Conservation (phyloP, 2,113 vertebrate genomes). For the Ictalurus furcatus region DNA sequence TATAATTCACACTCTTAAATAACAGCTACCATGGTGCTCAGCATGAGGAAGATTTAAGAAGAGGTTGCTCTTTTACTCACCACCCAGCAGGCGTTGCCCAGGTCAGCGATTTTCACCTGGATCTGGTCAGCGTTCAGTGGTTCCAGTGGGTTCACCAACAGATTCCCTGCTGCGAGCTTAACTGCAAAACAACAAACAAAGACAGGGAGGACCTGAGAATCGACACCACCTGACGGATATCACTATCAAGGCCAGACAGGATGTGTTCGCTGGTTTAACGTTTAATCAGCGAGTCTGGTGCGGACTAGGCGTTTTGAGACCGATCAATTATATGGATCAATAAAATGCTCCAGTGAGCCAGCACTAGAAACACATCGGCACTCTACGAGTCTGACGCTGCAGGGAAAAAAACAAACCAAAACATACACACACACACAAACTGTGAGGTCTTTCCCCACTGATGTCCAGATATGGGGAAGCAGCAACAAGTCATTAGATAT, state of each 20-base stretch:
- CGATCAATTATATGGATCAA: constrained; percentile 9
- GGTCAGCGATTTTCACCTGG: constrained; percentile 96
- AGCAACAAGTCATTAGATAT: not conserved
- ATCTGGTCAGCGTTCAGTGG: constrained; percentile 91
- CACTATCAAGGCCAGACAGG: not conserved
- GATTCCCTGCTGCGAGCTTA: constrained; percentile 72
- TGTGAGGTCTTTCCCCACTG: not conserved
- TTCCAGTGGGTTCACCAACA: constrained; percentile 93
- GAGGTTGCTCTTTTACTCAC: constrained; percentile 74
- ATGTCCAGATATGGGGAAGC: not conserved
- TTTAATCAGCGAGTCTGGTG: constrained; percentile 4
- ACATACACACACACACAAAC: no score
- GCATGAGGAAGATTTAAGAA: not conserved
- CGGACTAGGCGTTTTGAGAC: not conserved
- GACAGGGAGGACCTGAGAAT: not conserved
- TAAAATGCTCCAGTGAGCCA: constrained; percentile 1
- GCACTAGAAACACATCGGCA: not conserved
- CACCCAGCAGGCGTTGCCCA: constrained; percentile 99
- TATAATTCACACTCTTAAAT: not conserved
- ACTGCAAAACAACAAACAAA: constrained; percentile 22
- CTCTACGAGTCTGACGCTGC: not conserved
- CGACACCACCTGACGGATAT: not conserved
- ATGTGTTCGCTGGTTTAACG: not conserved
- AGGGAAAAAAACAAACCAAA: not conserved
- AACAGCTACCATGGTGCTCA: not conserved